These are phyloP conservation scores for Tachuris rubrigastra DNA, from an alignment of 2,113 vertebrate genomes.

Conservation along the genomic window DNA sequence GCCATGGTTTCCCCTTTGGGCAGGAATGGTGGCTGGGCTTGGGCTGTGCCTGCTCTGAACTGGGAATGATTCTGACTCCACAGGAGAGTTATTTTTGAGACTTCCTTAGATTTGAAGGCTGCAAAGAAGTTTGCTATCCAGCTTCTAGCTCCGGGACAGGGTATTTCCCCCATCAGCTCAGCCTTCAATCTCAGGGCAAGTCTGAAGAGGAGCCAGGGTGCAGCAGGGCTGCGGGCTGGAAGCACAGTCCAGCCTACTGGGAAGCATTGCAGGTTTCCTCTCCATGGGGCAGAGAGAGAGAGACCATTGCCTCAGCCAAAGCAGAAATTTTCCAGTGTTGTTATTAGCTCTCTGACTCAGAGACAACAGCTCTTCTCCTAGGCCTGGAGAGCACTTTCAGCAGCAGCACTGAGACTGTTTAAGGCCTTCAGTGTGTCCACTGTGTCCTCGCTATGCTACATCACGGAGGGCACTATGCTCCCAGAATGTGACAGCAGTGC, in stretches of 20 bases:
- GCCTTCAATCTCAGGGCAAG: background rate
- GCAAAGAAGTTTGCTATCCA: background rate
- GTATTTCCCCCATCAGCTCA: background rate
- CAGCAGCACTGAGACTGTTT: background rate
- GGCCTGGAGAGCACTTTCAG: background rate
- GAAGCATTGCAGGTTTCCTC: background rate
- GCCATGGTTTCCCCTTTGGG: background rate
- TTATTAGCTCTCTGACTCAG: background rate
- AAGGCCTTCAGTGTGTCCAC: background rate
- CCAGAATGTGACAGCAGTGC: accelerated
- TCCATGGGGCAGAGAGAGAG: accelerated
- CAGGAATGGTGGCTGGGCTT: accelerated
- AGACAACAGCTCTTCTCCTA: background rate
- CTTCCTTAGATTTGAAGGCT: background rate
- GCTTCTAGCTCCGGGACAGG: background rate
- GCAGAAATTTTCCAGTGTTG: background rate
- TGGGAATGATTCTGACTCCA: background rate
- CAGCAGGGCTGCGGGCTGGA: background rate
- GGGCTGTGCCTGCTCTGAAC: background rate
- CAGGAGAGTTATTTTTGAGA: background rate
- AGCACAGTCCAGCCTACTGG: accelerated
- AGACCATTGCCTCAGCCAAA: accelerated
- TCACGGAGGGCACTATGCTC: background rate
- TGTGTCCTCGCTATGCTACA: accelerated
- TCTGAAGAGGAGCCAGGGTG: background rate